phyloP scores from a whole-genome alignment of 2,797 vertebrate genomes.

The Cossypha caffra region DNA sequence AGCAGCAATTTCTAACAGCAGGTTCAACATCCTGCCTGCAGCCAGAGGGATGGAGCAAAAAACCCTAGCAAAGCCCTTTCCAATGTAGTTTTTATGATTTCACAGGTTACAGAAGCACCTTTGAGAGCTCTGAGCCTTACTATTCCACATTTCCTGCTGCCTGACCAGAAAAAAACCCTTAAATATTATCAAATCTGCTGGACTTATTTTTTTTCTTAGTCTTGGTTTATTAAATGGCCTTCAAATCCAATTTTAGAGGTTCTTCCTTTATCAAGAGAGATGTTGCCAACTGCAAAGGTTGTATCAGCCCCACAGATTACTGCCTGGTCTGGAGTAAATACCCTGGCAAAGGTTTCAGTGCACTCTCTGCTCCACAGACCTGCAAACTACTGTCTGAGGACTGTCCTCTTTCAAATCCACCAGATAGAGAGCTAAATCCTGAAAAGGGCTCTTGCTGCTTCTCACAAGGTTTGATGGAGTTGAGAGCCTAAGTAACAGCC shows the following conservation, averaged over 20 bases:
- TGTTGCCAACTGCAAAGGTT: not conserved
- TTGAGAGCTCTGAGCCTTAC: not conserved
- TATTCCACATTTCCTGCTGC: not conserved
- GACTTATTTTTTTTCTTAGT: not conserved
- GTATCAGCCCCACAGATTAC: not conserved
- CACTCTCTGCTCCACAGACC: accelerated
- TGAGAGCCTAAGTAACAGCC: not conserved
- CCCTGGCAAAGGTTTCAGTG: not conserved
- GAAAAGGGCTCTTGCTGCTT: not conserved
- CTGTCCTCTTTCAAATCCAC: not conserved
- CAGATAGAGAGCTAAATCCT: not conserved
- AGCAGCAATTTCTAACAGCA: not conserved
- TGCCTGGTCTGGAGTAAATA: not conserved
- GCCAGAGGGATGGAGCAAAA: not conserved
- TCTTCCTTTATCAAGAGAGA: not conserved
- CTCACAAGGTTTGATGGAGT: not conserved
- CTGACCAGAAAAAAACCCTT: not conserved
- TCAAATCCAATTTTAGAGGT: not conserved
- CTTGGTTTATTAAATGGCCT: not conserved
- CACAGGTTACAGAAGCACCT: not conserved
- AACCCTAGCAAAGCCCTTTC: not conserved
- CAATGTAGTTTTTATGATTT: not conserved
- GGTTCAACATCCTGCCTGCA: not conserved
- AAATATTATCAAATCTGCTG: not conserved
- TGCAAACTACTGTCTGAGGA: not conserved